Percentiles rank a stretch among this genome's conserved stretches.
These are phyloP conservation scores for Cliona cf. orientalis DNA, from an alignment of 37 sponge, comb jelly and placozoan genomes.

Conservation along the genomic window DNA sequence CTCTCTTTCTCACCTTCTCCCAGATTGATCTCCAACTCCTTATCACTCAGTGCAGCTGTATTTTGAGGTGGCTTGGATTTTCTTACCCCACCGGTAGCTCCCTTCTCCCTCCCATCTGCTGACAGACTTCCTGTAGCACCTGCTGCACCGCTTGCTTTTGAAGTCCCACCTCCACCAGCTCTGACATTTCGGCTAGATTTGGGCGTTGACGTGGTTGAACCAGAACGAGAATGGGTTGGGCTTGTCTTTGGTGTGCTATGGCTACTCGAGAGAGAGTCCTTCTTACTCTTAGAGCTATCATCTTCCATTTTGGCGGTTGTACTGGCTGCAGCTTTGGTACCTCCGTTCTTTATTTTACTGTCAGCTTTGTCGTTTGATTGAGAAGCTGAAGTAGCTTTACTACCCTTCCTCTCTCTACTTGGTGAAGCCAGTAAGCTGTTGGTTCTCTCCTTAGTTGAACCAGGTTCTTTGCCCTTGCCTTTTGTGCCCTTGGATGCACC, in stretches of 20 bases:
- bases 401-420: too few species aligned
- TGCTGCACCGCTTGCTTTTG: conserved; percentile 4
- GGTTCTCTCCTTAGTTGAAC: too few species aligned
- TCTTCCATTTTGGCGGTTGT: too few species aligned
- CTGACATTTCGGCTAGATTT: neutral
- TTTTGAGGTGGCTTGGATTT: neutral
- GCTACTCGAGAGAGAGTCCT: too few species aligned
- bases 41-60: conserved; percentile 10
- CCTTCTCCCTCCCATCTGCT: neutral
- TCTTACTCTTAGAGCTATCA: too few species aligned
- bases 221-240: neutral
- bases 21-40: conserved; percentile 2
- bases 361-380: too few species aligned
- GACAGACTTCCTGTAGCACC: neutral
- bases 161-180: neutral
- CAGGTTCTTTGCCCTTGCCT: too few species aligned
- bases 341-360: too few species aligned
- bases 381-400: too few species aligned
- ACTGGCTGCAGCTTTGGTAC: too few species aligned
- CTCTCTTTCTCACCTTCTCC: conserved; percentile 1
- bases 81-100: neutral
- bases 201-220: neutral
- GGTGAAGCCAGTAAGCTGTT: too few species aligned
- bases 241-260: neutral
- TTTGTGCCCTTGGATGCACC: too few species aligned